phyloP scores from a whole-genome alignment of 2,797 vertebrate genomes.

The Falco cherrug region DNA sequence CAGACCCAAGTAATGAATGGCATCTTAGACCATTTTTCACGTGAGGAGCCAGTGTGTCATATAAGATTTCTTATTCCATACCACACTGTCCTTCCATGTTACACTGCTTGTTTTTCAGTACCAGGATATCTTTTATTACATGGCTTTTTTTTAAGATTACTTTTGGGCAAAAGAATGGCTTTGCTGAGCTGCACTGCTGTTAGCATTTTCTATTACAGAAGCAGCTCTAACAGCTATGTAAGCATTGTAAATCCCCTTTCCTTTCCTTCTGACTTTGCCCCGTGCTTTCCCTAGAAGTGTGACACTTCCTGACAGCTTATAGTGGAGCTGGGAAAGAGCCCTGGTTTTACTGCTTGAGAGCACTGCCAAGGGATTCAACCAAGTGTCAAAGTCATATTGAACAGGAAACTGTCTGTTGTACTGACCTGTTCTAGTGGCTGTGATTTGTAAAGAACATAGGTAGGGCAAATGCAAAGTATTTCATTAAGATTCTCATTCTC shows the following conservation, averaged over 20 bases:
- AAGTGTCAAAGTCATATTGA: neutral
- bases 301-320: neutral
- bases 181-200: neutral
- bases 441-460: neutral
- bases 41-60: slow-evolving; percentile 56
- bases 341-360: neutral
- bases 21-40: slow-evolving; percentile 72
- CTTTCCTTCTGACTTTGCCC: neutral
- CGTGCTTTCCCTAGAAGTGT: neutral
- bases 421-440: neutral
- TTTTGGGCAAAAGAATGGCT: slow-evolving; percentile 36
- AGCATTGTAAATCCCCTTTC: neutral
- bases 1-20: slow-evolving; percentile 65
- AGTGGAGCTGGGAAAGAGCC: neutral
- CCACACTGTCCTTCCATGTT: slow-evolving; percentile 68
- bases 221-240: neutral
- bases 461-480: neutral
- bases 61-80: slow-evolving; percentile 61
- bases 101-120: slow-evolving; percentile 68
- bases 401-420: neutral
- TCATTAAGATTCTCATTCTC: neutral
- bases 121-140: slow-evolving; percentile 36
- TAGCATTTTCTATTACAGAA: neutral
- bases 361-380: neutral
- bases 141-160: neutral